Conservation (phyloP, 2,113 vertebrate species). For the Chauna torquata region DNA sequence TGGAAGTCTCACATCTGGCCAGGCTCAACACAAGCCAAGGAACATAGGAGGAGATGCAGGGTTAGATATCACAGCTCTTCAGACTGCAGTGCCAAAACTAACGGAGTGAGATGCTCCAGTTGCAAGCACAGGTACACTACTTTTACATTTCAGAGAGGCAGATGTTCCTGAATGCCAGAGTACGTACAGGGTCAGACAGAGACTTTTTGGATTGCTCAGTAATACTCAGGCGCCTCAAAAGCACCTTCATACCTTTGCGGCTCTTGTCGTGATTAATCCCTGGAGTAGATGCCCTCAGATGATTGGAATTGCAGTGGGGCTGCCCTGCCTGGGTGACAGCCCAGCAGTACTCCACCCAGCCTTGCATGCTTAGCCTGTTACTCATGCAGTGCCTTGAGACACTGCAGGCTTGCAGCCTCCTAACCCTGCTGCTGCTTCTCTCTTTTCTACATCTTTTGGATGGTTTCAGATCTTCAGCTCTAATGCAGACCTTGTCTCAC, state of each 20-base stretch:
- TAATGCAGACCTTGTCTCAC: background rate
- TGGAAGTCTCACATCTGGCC: background rate
- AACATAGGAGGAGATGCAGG: background rate
- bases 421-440: background rate
- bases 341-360: background rate
- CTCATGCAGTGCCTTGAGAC: background rate
- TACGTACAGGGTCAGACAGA: background rate
- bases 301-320: background rate
- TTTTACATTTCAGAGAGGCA: background rate
- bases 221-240: background rate
- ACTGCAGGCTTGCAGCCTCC: background rate
- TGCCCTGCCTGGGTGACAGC: background rate
- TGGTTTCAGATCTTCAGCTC: background rate
- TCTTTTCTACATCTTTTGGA: background rate
- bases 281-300: background rate
- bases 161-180: background rate
- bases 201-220: background rate
- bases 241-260: background rate
- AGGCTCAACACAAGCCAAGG: background rate
- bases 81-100: background rate
- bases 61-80: background rate
- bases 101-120: background rate
- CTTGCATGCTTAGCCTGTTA: conserved; percentile 13
- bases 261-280: background rate
- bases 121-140: background rate